A percentile compares a stretch with the other conserved stretches of the same genome.
phyloP scores from a whole-genome alignment of 2,888 invertebrate genomes.

The Andrena trimmerana region DNA sequence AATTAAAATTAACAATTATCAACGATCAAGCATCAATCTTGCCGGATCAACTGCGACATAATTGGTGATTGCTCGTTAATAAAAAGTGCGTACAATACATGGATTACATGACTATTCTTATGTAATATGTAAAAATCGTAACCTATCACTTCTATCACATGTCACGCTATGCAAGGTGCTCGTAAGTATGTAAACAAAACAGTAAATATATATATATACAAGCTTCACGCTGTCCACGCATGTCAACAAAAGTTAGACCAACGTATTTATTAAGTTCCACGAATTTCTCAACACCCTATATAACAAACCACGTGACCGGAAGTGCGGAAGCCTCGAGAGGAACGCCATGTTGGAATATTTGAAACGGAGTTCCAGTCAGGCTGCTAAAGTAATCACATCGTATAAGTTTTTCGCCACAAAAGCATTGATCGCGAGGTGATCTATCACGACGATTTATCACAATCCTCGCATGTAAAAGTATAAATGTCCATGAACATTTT shows the following conservation, averaged over 20 bases:
- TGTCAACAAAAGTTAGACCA: too few species aligned
- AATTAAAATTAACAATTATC: not conserved
- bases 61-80: not conserved
- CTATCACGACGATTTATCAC: conserved; percentile 3
- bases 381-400: not conserved
- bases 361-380: not conserved
- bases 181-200: not conserved
- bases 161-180: not conserved
- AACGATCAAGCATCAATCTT: not conserved
- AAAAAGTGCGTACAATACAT: not conserved
- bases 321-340: too few species aligned
- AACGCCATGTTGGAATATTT: too few species aligned
- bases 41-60: not conserved
- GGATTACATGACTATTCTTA: not conserved
- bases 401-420: not conserved
- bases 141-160: conserved; percentile 6
- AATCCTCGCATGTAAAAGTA: not conserved
- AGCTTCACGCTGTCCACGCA: not conserved
- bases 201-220: not conserved
- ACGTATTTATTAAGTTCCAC: too few species aligned
- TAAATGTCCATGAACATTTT: too few species aligned
- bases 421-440: not conserved
- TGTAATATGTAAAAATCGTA: not conserved
- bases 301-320: too few species aligned
- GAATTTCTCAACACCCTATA: too few species aligned